Evolutionary conservation across 1,140 invertebrate species (phyloP), one percentile per base, ranked within the genome.

Genomic region (Cepaea nemoralis): DNA sequence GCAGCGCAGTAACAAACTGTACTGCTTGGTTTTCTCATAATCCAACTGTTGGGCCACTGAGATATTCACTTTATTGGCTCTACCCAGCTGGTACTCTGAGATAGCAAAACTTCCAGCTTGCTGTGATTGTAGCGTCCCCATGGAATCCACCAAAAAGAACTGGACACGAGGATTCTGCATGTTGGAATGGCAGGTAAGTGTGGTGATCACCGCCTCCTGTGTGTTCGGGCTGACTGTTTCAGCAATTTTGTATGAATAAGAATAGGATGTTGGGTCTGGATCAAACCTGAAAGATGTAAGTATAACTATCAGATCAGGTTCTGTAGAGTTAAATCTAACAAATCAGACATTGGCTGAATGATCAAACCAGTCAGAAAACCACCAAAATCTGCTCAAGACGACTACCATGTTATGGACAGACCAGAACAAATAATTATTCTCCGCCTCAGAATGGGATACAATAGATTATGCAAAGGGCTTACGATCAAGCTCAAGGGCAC

Each of bases 161-260:
- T 85, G 84, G 8, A 88, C 84, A 14, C 86, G 76, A 22, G 86
- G 86, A 40, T 87, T 84, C 0, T 80, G 76, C 10, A 85, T 85
- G 73, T 86, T 87, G 6, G 86, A 88, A 0, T 84, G 81, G 42
- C 87, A 87, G 37, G 55, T 83, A 45, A 89, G 33, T 14, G 77
- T 78, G 31, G 77, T 78, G 37, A 78, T 78, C 14, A 69, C 31
- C 2, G 77, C 77, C 0, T 78, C 66, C 5, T 67, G 59, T 1
- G 77, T 69, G 42, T 78, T 78, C 0, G 77, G 66, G 24, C 35
- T 67, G 16, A 78, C 63, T 10, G 77, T 78, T 31, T 78, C 77
- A 19, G 59, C 59, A 27, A 78, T 69, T 69, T 48, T 67, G 33
- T 78, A 78, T 19, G 33, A 39, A 37, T 78, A 69, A 24, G 27